These are phyloP conservation scores for Seriola quinqueradiata DNA, from an alignment of 2,113 vertebrate species.

Conservation along the genomic window DNA sequence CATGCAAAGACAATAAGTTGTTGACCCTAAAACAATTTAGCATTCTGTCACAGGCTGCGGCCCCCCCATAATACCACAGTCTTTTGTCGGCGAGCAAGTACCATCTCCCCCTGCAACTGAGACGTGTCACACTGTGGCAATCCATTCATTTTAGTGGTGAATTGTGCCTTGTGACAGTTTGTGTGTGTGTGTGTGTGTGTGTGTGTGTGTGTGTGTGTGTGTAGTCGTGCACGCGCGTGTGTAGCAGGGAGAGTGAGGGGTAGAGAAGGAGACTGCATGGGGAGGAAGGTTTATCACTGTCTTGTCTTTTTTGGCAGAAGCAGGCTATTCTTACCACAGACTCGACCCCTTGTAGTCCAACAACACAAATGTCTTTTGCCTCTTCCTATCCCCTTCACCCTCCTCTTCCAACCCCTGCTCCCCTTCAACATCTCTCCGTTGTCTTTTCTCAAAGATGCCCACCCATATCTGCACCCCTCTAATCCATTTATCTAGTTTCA, in stretches of 20 bases:
- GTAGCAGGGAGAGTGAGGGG: conserved; percentile 61
- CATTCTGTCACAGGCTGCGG: conserved; percentile 86
- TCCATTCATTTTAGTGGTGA: conserved; percentile 90
- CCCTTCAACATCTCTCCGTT: conserved; percentile 81
- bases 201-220: conserved; percentile 39
- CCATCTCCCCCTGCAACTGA: conserved; percentile 85
- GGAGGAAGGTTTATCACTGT: conserved; percentile 92
- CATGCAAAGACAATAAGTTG: conserved; percentile 83
- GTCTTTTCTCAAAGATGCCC: conserved; percentile 86
- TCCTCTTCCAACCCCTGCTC: conserved; percentile 58
- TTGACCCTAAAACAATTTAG: conserved; percentile 88
- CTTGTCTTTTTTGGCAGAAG: conserved; percentile 88
- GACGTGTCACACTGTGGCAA: conserved; percentile 86
- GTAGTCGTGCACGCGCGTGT: conserved; percentile 30
- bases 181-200: conserved; percentile 52
- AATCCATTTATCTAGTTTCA: conserved; percentile 91
- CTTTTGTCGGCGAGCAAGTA: conserved; percentile 86
- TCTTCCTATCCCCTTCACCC: conserved; percentile 62
- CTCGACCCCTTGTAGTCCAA: conserved; percentile 82
- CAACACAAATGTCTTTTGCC: conserved; percentile 83
- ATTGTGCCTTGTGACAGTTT: conserved; percentile 78
- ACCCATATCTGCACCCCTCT: conserved; percentile 87
- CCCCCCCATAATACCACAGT: conserved; percentile 83
- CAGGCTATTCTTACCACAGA: conserved; percentile 84
- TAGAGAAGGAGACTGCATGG: conserved; percentile 83